Base-by-base conservation (phyloP, 2,113 vertebrate species). In the Echinops telfairi region DNA sequence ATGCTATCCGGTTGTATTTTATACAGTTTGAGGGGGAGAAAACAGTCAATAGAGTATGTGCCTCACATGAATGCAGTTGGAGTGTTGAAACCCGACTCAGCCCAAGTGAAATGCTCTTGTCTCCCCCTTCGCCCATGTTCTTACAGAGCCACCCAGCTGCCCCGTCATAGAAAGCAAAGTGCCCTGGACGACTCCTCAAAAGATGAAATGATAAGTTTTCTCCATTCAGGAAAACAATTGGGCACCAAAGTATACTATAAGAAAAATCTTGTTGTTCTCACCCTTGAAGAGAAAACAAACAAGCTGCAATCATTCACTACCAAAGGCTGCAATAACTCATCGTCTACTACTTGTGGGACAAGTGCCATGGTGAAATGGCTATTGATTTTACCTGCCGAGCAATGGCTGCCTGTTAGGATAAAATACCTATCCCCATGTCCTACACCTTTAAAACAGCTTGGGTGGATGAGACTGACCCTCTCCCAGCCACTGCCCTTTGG, bases 81-180 rank as follows among this genome's bases (percentile, higher is more conserved):
- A 8, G 20, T 80, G 2, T 40, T 58, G 33, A 70, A 8, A 14
- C 57, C 20, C 31, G 36, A 11, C 14, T 12, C 5, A 47, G 40
- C 7, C 20, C 2, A 43, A 80, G 40, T 36, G 60, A 4, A 1
- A 22, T 0, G 6, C 0, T 1, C 23, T 25, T 3, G 0, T 20
- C 22, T 15, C 36, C 16, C 1, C 47, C 60, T 23, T 12, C 5
- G 2, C 60, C 60, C 22, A 2, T 2, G 31, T 0, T 4, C 5
- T 25, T 15, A 43, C 3, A 9, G 16, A 87, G 43, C n/a, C 38
- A 2, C 40, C 83, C 36, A 58, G 40, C 76, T 4, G 1, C 0
- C 0, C 9, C 27, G 16, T n/a, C n/a, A 79, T 22, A 4, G 0
- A 58, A 64, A 83, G 60, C 15, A 90, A 82, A 86, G 36, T n/a